phyloP scores from a whole-genome alignment of 2,888 invertebrate genomes.

The Drosophila lacicola region DNA sequence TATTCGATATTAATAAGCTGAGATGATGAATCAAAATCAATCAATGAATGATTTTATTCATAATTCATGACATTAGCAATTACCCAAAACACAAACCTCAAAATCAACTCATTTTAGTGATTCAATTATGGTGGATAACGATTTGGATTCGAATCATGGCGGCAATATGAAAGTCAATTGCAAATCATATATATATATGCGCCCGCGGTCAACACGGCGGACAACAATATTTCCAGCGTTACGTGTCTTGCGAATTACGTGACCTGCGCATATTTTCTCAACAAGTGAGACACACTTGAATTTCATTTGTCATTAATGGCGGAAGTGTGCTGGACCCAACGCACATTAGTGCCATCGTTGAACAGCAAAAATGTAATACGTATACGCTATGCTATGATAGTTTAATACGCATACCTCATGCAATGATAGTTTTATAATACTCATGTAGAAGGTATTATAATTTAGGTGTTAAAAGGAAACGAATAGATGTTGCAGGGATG shows the following conservation, averaged over 20 bases:
- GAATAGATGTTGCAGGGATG: no score
- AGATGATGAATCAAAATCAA: neutral
- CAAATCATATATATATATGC: slow-evolving; percentile 1
- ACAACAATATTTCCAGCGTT: slow-evolving; percentile 2
- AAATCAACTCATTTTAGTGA: neutral
- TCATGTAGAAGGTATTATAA: no score
- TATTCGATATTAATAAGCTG: no score
- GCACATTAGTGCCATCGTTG: slow-evolving; percentile 19
- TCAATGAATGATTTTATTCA: no score
- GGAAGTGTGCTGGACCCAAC: slow-evolving; percentile 28
- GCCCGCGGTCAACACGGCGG: neutral
- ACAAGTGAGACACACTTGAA: neutral
- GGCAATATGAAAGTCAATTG: slow-evolving; percentile 6
- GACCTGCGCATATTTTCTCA: slow-evolving; percentile 21
- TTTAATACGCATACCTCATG: neutral
- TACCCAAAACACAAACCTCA: neutral
- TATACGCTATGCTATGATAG: slow-evolving; percentile 4
- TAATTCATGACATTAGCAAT: neutral
- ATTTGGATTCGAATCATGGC: slow-evolving; percentile 8
- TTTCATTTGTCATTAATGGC: neutral
- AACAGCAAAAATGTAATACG: slow-evolving; percentile 14
- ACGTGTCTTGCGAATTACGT: slow-evolving; percentile 28
- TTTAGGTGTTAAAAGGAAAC: no score
- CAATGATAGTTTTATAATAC: no score
- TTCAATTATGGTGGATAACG: neutral